These are phyloP conservation scores for Oncorhynchus keta DNA, from an alignment of 2,113 vertebrate genomes.

Conservation along the genomic window DNA sequence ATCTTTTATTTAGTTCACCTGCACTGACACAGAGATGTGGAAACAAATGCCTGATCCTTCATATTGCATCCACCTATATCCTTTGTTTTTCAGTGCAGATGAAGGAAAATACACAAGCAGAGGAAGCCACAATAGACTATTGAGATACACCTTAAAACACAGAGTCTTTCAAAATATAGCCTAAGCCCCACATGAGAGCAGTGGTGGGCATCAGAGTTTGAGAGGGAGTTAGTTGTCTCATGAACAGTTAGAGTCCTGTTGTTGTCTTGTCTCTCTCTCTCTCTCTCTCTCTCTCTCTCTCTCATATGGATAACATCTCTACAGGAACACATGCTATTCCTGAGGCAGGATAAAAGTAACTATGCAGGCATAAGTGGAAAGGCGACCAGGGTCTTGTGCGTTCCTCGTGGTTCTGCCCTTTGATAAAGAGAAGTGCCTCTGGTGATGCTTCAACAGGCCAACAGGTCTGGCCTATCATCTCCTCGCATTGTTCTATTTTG, in stretches of 20 bases:
- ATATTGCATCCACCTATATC: background rate
- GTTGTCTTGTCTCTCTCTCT: conserved; percentile 2
- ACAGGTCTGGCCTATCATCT: too few relatives aligned
- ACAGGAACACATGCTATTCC: conserved; percentile 65
- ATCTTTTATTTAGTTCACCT: background rate
- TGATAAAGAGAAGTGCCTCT: background rate
- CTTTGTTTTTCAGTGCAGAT: background rate
- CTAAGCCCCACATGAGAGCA: conserved; percentile 24
- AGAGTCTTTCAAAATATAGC: conserved; percentile 27
- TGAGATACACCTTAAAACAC: conserved; percentile 10
- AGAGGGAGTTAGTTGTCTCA: conserved; percentile 32
- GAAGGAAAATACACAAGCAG: background rate
- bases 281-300: conserved; percentile 41
- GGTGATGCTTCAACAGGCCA: background rate
- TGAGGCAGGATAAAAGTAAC: conserved; percentile 58
- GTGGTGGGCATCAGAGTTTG: conserved; percentile 1
- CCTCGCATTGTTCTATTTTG: too few relatives aligned
- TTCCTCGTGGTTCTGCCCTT: conserved; percentile 50
- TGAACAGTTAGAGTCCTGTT: too few relatives aligned
- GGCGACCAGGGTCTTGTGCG: conserved; percentile 56
- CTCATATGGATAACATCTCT: conserved; percentile 49
- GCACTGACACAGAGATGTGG: background rate
- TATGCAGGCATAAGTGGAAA: conserved; percentile 58
- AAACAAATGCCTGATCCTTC: background rate
- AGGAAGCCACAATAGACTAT: background rate